phyloP scores from a whole-genome alignment of 2,113 vertebrate genomes.

The Panurus biarmicus region DNA sequence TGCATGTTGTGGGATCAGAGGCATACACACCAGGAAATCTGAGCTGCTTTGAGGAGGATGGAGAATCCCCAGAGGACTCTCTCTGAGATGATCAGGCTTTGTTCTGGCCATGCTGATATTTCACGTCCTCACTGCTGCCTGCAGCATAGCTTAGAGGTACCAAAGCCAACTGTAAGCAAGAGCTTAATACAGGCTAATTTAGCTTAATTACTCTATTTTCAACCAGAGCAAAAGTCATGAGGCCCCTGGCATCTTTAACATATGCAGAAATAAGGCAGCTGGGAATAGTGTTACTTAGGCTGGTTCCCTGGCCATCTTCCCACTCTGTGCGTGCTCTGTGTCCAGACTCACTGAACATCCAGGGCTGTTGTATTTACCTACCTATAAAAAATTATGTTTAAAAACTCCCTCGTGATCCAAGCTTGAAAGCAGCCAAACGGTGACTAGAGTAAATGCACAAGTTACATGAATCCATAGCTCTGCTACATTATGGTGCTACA shows the following conservation, averaged over 20 bases:
- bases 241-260: background rate
- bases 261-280: background rate
- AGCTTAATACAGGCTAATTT: background rate
- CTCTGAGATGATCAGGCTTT: background rate
- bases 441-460: background rate
- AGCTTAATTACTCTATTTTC: conserved; percentile 28
- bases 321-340: background rate
- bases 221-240: background rate
- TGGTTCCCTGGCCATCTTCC: background rate
- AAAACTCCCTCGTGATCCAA: background rate
- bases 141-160: background rate
- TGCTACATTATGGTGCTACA: background rate
- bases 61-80: background rate
- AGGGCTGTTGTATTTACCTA: background rate
- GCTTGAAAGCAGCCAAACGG: background rate
- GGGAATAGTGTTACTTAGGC: background rate
- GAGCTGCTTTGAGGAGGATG: background rate
- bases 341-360: background rate
- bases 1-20: background rate
- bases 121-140: background rate
- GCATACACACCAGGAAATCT: background rate
- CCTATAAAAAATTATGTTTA: background rate
- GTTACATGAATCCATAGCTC: background rate
- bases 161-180: background rate
- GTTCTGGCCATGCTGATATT: background rate